Evolutionary conservation across 2,797 vertebrate species (phyloP), one percentile per base, ranked within the genome.

Genomic region (Neomorphus geoffroyi): DNA sequence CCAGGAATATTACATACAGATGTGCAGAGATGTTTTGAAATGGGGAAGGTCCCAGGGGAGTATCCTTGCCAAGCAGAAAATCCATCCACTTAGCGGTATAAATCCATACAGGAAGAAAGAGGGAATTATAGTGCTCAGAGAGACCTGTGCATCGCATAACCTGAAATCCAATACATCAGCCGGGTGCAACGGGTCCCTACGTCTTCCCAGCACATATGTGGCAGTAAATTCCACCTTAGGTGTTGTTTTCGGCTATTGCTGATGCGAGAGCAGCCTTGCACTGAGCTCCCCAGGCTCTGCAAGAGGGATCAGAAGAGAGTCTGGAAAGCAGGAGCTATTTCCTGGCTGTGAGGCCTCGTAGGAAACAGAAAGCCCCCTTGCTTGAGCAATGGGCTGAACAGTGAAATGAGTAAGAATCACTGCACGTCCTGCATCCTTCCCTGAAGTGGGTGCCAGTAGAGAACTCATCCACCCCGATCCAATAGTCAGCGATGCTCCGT

Each of bases 61-160:
- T 30, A 41, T 90, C 95, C 83, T 83, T 91, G 90, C 94, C 92
- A 95, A 96, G 95, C 94, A 95, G 95, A 96, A 96, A 96, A 96
- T 96, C 94, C 92, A 93, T 94, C 91, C 95, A 94, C 95, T 95
- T 96, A 95, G 65, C 79, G 71, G 65, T 46, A 89, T 94, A 95
- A 96, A 94, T 95, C 95, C 86, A 92, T 92, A 93, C 92, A 96
- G 96, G 96, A 96, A 96, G 96, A 95, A 92, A 96, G 86, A 78
- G 24, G 80, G 93, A 93, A 94, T 94, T 94, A 82, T 64, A 67
- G 60, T 1, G 10, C 91, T 91, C 92, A 67, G 75, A 85, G 92
- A 93, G 92, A 92, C 88, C 93, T 67, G 79, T 78, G 86, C 86
- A 85, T 89, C 53, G 7, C 77, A 93, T 91, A 93, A 92, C 86